Conservation (phyloP, 2,888 invertebrate species). For the Strigamia maritima region DNA sequence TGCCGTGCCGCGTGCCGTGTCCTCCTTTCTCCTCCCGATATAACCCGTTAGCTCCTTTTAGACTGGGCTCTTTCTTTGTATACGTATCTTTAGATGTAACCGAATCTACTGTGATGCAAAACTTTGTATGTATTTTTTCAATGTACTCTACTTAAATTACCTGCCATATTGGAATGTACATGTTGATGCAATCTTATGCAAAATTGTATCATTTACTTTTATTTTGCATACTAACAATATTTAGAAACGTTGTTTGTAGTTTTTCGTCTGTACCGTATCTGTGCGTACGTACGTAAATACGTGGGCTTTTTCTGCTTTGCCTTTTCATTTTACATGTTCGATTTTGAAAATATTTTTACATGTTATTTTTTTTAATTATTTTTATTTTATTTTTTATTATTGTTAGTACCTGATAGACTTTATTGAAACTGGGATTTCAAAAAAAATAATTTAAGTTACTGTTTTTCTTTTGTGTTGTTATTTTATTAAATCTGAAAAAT, state of each 20-base stretch:
- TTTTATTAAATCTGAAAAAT: not conserved
- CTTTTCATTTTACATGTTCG: conserved; percentile 1
- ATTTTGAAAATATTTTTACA: conserved; percentile 12
- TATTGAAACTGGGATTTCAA: conserved; percentile 4
- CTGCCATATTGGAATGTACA: conserved; percentile 38
- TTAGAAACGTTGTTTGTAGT: conserved; percentile 24
- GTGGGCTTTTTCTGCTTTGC: conserved; percentile 6
- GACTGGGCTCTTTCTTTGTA: conserved; percentile 34
- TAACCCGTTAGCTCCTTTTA: conserved; percentile 28
- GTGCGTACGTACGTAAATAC: conserved; percentile 12
- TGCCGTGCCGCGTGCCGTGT: conserved; percentile 25
- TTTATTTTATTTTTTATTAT: conserved; percentile 5
- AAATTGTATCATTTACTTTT: conserved; percentile 37
- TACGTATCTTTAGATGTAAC: conserved; percentile 39
- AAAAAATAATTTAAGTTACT: not conserved
- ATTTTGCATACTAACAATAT: conserved; percentile 38
- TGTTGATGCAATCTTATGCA: conserved; percentile 40
- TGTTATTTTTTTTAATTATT: not conserved
- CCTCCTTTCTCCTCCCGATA: conserved; percentile 7
- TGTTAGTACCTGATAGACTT: conserved; percentile 5
- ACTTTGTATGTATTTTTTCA: conserved; percentile 39
- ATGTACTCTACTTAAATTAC: conserved; percentile 36
- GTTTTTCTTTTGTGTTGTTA: not conserved
- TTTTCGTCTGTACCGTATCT: conserved; percentile 2
- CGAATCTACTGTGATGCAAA: conserved; percentile 37